These are phyloP conservation scores for Octodonta nipae DNA, from an alignment of 2,888 invertebrate species.

Conservation along the genomic window DNA sequence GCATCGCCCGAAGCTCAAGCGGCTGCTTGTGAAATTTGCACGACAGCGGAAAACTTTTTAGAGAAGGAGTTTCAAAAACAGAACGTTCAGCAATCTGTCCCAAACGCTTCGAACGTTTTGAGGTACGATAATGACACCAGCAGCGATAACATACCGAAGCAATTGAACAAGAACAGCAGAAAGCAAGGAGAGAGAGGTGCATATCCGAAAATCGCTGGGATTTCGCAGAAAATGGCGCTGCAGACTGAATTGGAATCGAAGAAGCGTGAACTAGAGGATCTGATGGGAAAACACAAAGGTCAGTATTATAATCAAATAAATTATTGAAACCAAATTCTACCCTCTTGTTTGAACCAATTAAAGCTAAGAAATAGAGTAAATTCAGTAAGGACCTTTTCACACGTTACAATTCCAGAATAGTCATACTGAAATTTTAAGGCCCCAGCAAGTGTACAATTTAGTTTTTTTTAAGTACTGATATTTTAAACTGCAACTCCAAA, in stretches of 20 bases:
- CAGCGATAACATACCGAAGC: constrained; percentile 26
- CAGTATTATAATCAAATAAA: no score
- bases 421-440: no score
- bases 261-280: constrained; percentile 49
- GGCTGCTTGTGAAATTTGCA: constrained; percentile 21
- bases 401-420: no score
- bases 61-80: constrained; percentile 23
- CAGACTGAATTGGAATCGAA: constrained; percentile 48
- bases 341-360: no score
- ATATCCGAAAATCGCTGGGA: constrained; percentile 27
- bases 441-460: no score
- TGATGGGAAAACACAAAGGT: constrained; percentile 50
- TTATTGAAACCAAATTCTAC: no score
- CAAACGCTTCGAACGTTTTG: constrained; percentile 12
- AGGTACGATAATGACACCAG: constrained; percentile 20
- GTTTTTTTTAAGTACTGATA: no score
- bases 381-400: no score
- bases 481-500: no score
- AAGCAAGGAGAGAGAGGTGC: constrained; percentile 12
- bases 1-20: constrained; percentile 21
- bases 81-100: constrained; percentile 11
- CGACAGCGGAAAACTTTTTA: constrained; percentile 28
- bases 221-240: constrained; percentile 43
- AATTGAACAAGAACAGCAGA: constrained; percentile 26
- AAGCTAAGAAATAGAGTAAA: no score